Conservation (phyloP, 2,888 invertebrate species). For the Agrypnus murinus region DNA sequence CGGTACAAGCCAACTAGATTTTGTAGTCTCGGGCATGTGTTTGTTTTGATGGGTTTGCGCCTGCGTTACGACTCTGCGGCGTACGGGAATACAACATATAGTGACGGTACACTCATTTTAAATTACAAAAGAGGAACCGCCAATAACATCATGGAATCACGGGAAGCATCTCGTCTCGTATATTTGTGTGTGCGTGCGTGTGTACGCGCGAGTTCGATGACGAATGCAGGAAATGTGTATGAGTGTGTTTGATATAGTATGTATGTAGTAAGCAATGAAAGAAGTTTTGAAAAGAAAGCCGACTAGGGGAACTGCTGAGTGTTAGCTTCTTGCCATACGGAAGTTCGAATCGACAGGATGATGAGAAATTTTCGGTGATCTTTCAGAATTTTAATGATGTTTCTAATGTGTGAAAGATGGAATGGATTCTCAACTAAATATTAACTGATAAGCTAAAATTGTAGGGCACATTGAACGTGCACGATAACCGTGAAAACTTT, state of each 20-base stretch:
- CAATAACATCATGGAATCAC: slow-evolving; percentile 11
- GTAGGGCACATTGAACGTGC: too few relatives aligned
- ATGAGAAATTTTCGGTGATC: too few relatives aligned
- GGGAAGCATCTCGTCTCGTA: slow-evolving; percentile 14
- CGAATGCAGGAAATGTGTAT: slow-evolving; percentile 10
- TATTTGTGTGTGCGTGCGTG: background rate
- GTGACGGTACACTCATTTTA: slow-evolving; percentile 23
- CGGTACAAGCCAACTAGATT: slow-evolving; percentile 33
- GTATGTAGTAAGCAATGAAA: too few relatives aligned
- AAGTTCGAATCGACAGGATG: too few relatives aligned
- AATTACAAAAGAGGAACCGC: slow-evolving; percentile 28
- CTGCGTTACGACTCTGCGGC: slow-evolving; percentile 24
- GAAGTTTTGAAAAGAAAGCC: background rate
- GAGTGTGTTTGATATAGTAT: too few relatives aligned
- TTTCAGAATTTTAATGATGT: too few relatives aligned
- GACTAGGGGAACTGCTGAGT: too few relatives aligned
- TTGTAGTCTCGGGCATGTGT: slow-evolving; percentile 29
- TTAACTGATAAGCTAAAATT: too few relatives aligned
- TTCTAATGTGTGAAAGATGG: too few relatives aligned
- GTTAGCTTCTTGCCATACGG: too few relatives aligned
- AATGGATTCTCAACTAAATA: too few relatives aligned
- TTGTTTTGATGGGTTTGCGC: slow-evolving; percentile 41
- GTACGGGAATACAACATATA: slow-evolving; percentile 22
- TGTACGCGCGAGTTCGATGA: background rate
- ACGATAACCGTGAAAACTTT: too few relatives aligned